Percentiles rank a stretch among this genome's conserved stretches.
Conservation (phyloP, 2,888 invertebrate species). For the Poecilobothrus nobilitatus region DNA sequence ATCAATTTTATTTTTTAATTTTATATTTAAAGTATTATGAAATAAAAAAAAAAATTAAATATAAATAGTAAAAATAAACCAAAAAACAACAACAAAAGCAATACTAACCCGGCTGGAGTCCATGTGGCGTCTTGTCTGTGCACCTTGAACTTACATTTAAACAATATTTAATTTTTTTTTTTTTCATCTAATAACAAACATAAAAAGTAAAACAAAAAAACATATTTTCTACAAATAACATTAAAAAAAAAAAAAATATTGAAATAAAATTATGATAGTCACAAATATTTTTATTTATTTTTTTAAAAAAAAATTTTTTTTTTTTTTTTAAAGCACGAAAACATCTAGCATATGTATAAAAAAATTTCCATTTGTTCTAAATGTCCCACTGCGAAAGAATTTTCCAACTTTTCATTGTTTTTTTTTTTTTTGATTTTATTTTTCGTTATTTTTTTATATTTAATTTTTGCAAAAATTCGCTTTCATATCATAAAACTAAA, state of each 20-base stretch:
- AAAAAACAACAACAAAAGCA: not conserved
- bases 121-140: constrained; percentile 6
- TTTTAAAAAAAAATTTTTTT: not conserved
- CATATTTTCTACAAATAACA: not conserved
- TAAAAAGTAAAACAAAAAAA: not conserved
- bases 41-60: not conserved
- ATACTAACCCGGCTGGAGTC: not conserved
- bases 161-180: not conserved
- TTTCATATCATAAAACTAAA: too few species aligned
- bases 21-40: too few species aligned
- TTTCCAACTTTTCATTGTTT: not conserved
- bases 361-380: not conserved
- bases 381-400: constrained; percentile 3
- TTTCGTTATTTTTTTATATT: too few species aligned
- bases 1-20: not conserved
- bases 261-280: not conserved
- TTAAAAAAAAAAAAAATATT: too few species aligned
- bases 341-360: not conserved
- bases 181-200: too few species aligned
- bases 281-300: not conserved
- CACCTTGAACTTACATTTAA: constrained; percentile 1
- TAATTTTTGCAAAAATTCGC: too few species aligned
- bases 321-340: not conserved
- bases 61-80: not conserved
- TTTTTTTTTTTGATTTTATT: too few species aligned